A percentile compares a stretch with the other conserved stretches of the same genome.
phyloP scores from a whole-genome alignment of 2,797 vertebrate genomes.

The Balearica regulorum region DNA sequence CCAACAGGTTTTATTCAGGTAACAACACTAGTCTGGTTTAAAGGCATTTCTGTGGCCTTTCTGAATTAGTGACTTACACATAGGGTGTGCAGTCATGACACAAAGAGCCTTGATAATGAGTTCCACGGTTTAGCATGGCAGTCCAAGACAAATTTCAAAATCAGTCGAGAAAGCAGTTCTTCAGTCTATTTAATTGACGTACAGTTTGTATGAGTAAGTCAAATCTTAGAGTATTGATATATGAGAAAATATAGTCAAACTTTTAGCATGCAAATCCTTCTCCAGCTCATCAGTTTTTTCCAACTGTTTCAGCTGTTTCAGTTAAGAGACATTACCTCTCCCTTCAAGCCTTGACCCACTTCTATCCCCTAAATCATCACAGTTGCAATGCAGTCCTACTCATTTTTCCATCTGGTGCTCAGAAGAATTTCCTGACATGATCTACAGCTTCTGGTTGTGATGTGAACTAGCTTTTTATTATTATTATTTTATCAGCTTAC shows the following conservation, averaged over 20 bases:
- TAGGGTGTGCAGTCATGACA: background rate
- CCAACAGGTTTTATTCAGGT: background rate
- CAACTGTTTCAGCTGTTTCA: background rate
- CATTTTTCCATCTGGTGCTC: background rate
- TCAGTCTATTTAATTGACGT: background rate
- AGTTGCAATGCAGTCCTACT: background rate
- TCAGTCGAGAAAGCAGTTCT: background rate
- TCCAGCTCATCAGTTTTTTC: background rate
- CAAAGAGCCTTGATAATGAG: background rate
- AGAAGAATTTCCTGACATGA: background rate
- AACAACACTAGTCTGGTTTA: background rate
- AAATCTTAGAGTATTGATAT: background rate
- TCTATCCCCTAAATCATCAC: background rate
- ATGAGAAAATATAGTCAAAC: background rate
- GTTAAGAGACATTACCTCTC: background rate
- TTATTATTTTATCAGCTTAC: background rate
- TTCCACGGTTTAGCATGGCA: rapidly evolving
- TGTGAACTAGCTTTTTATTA: background rate
- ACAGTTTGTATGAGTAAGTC: background rate
- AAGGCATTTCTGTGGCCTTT: background rate
- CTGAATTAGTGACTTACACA: background rate
- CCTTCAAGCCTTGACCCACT: background rate
- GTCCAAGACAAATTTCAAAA: background rate
- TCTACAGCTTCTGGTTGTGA: background rate
- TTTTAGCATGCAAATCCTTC: background rate